Base-by-base conservation (phyloP, 2,113 vertebrate species). In the Lophotis ruficrista region DNA sequence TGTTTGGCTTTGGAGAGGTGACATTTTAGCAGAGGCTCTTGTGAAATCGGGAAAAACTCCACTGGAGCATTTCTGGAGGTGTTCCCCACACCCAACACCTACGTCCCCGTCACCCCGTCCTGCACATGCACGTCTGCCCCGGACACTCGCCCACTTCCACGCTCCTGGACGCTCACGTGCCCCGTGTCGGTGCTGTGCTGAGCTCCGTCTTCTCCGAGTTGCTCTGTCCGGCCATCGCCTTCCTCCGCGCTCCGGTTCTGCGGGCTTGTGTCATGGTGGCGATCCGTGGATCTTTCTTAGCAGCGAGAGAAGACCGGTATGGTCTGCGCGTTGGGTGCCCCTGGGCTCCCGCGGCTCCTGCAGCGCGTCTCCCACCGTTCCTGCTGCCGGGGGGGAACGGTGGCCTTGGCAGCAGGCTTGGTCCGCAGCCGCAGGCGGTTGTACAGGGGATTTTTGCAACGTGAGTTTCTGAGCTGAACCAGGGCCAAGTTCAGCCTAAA, bases 51-150 rank as follows among this genome's bases (percentile, higher is more conserved):
- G 70, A 30, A 57, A 92, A 93, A 65, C 83, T 70, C 61, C 20
- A 0, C 54, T 20, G 43, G 60, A 25, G 33, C 62, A 1, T 66
- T 81, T 87, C 75, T 87, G 83, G 71, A 83, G 72, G 45, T 82
- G 78, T 43, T 79, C 54, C 77, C 87, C 94, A 93, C 91, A 66
- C 91, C 96, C 94, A 95, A 90, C 91, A 69, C 89, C 96, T 37
- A 69, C 89, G 5, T 79, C 65, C 82, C 65, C 4, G 6, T 87
- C 92, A 20, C 64, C 54, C 10, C 64, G 90, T 77, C 95, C 86
- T 28, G 54, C 77, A 18, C 35, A 4, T 50, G 57, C 35, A 17
- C 14, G 7, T 87, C 86, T 93, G 94, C 87, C 87, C 93, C 65
- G 75, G 96, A 89, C 92, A 5, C 48, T 51, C 14, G 1, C 61